A percentile compares a stretch with the other conserved stretches of the same genome.
phyloP scores from a whole-genome alignment of 92 coral and sea anemone species.

The Isaurus tuberculatus region DNA sequence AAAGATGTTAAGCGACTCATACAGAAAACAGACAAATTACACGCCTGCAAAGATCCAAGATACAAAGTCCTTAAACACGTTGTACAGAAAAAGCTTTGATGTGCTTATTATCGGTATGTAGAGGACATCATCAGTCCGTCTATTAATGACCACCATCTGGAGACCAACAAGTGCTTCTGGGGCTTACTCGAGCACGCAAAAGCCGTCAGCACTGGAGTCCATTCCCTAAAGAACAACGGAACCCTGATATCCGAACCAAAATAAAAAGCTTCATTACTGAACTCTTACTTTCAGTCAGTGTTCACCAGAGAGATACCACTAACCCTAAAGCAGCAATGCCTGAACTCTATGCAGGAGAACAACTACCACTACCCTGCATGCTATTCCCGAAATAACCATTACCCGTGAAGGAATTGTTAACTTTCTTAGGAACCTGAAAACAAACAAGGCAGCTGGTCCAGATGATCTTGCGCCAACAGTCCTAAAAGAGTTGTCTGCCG shows the following conservation, averaged over 20 bases:
- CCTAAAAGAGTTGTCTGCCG: conserved; percentile 33
- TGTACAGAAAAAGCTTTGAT: conserved; percentile 4
- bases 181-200: background rate
- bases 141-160: background rate
- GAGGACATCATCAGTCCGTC: background rate
- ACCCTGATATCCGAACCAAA: background rate
- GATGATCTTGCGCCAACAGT: conserved; percentile 35
- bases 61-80: conserved; percentile 16
- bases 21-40: conserved; percentile 32
- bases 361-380: background rate
- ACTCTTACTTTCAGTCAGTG: background rate
- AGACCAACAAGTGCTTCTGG: background rate
- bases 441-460: conserved; percentile 35
- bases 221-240: background rate
- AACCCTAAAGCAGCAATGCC: too few relatives aligned
- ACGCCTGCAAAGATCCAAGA: conserved; percentile 31
- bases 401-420: conserved; percentile 27
- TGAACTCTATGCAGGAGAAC: background rate
- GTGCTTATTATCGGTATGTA: conserved; percentile 9
- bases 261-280: background rate
- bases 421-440: conserved; percentile 14
- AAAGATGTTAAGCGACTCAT: conserved; percentile 31
- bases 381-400: background rate
- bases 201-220: background rate
- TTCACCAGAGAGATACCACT: background rate